Evolutionary conservation across 2,113 vertebrate species (phyloP), one percentile per base, ranked within the genome.

Genomic region (Pseudois nayaur): DNA sequence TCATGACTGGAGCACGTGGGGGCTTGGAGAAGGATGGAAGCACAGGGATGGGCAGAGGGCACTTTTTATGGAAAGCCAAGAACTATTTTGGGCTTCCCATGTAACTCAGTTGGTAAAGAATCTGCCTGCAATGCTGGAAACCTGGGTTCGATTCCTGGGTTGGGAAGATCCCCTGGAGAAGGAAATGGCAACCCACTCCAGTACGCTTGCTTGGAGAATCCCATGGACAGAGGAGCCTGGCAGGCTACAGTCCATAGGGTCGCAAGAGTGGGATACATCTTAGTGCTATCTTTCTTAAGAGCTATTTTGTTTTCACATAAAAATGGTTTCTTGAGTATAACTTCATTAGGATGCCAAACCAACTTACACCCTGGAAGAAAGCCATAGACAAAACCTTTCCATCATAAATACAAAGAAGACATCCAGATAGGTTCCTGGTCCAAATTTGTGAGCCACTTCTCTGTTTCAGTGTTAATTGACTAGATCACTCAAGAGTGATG

Each of bases 321-420:
- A 82, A 95, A 89, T 33, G 45, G 50, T 83, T 71, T 74, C 50
- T 94, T 74, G 43, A 97, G 3, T 86, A 52, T 33, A 64, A 52
- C 43, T 31, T 16, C 9, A 17, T 40, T 50, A 64, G 31, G 11
- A 43, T 48, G 45, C 29, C 21, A 13, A 84, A 54, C 40, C 86
- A 95, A 31, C 19, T 64, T 87, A 27, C 1, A 25, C 6, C 82
- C 45, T 64, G 14, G 45, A 57, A 62, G 89, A 91, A 54, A 93
- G 36, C 86, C 59, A 2, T 16, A 14, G 64, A 64, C 54, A 45
- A 59, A 36, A 19, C 19, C 50, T 76, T 83, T 55, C 52, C 15
- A 83, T 36, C 21, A 27, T 27, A 25, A 36, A 36, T 55, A 36
- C 21, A 5, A 9, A 27, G 81, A 83, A 83, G 81, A 83, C 81